phyloP scores from a whole-genome alignment of 2,888 invertebrate species.

The Eupithecia centaureata region DNA sequence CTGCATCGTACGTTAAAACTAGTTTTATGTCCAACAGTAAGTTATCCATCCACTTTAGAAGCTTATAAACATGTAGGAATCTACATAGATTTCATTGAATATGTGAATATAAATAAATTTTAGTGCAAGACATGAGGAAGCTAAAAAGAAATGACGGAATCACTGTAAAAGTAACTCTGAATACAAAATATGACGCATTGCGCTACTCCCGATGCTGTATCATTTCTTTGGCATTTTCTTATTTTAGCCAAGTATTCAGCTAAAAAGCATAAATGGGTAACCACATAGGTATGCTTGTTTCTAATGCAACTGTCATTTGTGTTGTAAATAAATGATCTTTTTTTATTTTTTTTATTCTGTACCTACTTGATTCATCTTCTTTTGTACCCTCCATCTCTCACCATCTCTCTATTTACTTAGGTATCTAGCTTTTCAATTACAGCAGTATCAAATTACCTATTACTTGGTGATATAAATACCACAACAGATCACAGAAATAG shows the following conservation, averaged over 20 bases:
- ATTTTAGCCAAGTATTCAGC: not conserved
- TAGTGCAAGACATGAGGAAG: conserved; percentile 5
- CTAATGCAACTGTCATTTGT: not conserved
- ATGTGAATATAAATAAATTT: not conserved
- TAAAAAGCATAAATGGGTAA: not conserved
- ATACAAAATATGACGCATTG: conserved; percentile 27
- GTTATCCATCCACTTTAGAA: not conserved
- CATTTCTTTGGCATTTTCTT: conserved; percentile 2
- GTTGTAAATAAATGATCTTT: too few species aligned
- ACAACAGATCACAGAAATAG: not conserved
- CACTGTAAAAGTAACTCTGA: conserved; percentile 11
- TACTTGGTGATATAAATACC: not conserved
- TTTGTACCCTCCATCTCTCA: too few species aligned
- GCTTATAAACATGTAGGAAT: not conserved
- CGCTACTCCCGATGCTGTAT: not conserved
- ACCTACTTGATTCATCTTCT: too few species aligned
- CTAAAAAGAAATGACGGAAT: conserved; percentile 15
- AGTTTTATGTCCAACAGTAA: not conserved
- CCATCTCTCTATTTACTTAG: too few species aligned
- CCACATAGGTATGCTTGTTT: not conserved
- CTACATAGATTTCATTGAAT: not conserved
- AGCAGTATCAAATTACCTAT: too few species aligned
- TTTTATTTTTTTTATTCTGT: not conserved
- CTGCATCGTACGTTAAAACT: not conserved
- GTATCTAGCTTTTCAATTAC: too few species aligned